Evolutionary conservation across 2,888 invertebrate species (phyloP).

Genomic region (Salpingus planirostris): DNA sequence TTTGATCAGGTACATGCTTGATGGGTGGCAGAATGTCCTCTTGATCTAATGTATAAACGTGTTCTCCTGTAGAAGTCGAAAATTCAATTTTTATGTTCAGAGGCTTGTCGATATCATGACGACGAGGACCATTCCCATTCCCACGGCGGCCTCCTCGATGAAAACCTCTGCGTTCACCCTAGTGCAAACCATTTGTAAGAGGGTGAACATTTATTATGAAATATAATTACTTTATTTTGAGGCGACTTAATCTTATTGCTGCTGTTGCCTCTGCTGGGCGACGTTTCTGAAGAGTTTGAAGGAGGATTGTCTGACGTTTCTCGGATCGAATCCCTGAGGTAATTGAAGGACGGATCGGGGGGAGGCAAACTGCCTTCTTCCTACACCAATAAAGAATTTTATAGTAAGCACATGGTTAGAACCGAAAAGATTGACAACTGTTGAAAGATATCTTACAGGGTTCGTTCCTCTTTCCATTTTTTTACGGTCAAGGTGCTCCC

Average conservation of each 20-base stretch:
- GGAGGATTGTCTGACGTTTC: not conserved
- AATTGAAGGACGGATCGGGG: conserved; percentile 7
- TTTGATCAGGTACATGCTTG: conserved; percentile 11
- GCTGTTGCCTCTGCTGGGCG: too few species aligned
- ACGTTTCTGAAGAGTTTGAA: too few species aligned
- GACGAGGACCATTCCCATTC: not conserved
- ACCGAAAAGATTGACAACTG: too few species aligned
- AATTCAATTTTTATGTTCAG: conserved; percentile 12
- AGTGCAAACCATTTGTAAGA: too few species aligned
- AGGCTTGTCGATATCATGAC: conserved; percentile 10
- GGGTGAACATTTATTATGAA: too few species aligned
- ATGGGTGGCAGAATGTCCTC: conserved; percentile 10
- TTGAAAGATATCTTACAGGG: too few species aligned
- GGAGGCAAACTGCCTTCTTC: conserved; percentile 4
- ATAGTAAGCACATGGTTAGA: too few species aligned
- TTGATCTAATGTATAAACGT: conserved; percentile 10
- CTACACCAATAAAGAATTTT: too few species aligned
- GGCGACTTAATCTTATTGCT: not conserved
- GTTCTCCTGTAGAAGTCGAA: conserved; percentile 11
- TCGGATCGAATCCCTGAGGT: conserved; percentile 6
- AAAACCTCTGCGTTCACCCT: not conserved
- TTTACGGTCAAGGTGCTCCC: too few species aligned
- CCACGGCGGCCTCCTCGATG: not conserved
- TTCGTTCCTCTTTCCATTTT: too few species aligned
- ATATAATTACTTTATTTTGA: not conserved